These are phyloP conservation scores for Otolemur crassicaudatus DNA, from an alignment of 2,797 vertebrate genomes.

Conservation along the genomic window DNA sequence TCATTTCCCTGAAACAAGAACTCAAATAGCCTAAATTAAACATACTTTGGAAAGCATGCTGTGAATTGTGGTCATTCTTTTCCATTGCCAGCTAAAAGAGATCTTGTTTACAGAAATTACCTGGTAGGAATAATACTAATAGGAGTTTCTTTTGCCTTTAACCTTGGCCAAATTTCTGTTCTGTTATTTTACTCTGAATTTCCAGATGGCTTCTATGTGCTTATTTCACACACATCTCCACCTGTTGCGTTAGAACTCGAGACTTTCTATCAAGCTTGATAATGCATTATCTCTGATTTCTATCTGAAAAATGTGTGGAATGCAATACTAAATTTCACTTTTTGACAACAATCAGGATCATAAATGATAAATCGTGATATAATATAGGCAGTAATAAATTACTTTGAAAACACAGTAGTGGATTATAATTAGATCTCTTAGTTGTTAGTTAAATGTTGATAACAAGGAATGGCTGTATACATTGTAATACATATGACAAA, in stretches of 20 bases:
- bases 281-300: neutral
- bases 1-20: neutral
- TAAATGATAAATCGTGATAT: neutral
- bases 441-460: slow-evolving; percentile 11
- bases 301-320: neutral
- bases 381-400: slow-evolving; percentile 6
- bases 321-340: neutral
- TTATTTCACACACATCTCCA: neutral
- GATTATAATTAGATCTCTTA: neutral
- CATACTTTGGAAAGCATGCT: neutral
- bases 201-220: neutral
- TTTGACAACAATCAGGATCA: neutral
- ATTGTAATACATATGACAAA: neutral
- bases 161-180: neutral
- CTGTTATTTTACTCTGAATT: neutral
- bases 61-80: neutral
- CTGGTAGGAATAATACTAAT: neutral
- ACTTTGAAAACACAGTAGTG: neutral
- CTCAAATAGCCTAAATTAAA: neutral
- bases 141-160: neutral
- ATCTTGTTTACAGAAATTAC: neutral
- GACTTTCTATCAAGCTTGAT: neutral
- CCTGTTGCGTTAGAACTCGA: neutral
- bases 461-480: neutral
- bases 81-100: neutral